Base-by-base conservation (phyloP, 2,888 invertebrate genomes). In the Phaonia tiefii region DNA sequence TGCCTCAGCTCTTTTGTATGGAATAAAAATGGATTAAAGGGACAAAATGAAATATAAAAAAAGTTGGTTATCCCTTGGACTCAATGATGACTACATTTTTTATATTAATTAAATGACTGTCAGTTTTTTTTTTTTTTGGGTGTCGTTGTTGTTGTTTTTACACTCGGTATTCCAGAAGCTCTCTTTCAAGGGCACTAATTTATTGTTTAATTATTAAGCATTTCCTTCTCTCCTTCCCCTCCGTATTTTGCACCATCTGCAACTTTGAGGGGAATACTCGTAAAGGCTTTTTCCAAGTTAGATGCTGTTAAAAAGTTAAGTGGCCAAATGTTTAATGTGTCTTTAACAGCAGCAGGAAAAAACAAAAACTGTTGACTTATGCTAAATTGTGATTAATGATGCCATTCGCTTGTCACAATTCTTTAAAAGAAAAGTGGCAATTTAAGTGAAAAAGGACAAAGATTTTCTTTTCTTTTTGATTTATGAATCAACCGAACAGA, bases 361-460 rank as follows among this genome's bases (percentile, higher is more conserved):
- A 5, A 67, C n/a, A 44, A 63, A 60, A 66, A 72, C 60, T 39
- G 26, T 72, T 77, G 71, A 76, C 77, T 71, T 71, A 74, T 77
- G 77, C 37, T 72, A 81, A n/a, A 78, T 78, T 81, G 67, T 75
- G 75, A 81, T 81, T 72, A 81, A 81, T 77, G 74, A 17, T 17
- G 42, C 39, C 22, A 42, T 26, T 58, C 2, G 39, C n/a, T 20
- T 63, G 22, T 42, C 17, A 20, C 7, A 2, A 4, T 60, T 3
- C 39, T 51, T 51, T 63, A 22, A 63, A 39, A 42, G n/a, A 31
- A 5, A 63, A 20, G 4, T 17, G 22, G 31, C 31, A 63, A 20
- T 63, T 39, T 63, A 22, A 63, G 13, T 63, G 39, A n/a, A 37
- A 42, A 63, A 42, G 20, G 63, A n/a, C 63, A 4, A 60, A 39